Evolutionary conservation across 2,797 vertebrate genomes (phyloP).

Genomic region (Amblyraja radiata): DNA sequence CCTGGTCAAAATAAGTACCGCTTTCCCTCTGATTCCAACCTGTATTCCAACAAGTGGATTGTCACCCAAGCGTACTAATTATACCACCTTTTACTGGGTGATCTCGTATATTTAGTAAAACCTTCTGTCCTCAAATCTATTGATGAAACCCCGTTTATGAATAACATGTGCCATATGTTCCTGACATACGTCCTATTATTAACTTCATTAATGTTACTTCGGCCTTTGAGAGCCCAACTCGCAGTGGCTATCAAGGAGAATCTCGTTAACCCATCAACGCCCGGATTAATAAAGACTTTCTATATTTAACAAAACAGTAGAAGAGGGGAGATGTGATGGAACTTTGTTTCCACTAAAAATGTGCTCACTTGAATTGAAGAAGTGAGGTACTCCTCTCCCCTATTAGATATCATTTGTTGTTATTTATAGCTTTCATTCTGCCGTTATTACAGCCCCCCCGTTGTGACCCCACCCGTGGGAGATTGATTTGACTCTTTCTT

Average conservation of each 20-base stretch:
- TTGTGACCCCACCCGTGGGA: not conserved
- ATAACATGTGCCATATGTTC: not conserved
- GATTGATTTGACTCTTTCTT: no score
- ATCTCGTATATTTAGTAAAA: not conserved
- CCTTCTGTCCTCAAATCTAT: not conserved
- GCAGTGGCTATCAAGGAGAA: not conserved
- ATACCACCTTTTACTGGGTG: not conserved
- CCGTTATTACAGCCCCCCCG: not conserved
- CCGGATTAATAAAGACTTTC: not conserved
- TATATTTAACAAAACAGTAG: not conserved
- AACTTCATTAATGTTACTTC: not conserved
- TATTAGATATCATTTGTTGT: not conserved
- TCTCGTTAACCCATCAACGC: not conserved
- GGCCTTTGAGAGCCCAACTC: not conserved
- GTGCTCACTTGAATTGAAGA: not conserved
- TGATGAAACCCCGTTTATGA: not conserved
- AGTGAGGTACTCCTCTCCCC: not conserved
- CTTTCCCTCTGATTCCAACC: no score
- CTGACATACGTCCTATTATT: not conserved
- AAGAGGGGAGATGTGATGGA: not conserved
- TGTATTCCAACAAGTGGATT: not conserved
- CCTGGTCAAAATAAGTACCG: not conserved
- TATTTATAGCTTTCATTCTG: not conserved
- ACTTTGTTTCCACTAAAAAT: not conserved
- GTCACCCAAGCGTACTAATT: not conserved